Evolutionary conservation across 2,888 invertebrate species (phyloP), one percentile per base, ranked within the genome.

Genomic region (Acronicta aceris): DNA sequence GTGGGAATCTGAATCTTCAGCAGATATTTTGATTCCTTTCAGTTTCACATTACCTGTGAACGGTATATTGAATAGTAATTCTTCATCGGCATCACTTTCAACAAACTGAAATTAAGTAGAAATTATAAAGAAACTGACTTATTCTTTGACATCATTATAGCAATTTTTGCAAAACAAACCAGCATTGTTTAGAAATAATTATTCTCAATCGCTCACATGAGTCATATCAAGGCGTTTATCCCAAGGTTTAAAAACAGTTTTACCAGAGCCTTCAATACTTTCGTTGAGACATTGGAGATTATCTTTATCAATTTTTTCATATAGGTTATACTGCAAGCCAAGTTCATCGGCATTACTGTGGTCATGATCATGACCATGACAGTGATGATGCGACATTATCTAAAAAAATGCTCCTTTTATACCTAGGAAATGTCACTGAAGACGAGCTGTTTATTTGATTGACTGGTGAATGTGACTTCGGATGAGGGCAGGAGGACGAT

Each of bases 41-140:
- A 99, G 92, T 90, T 99, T 99, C 1, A 99, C 96, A 94, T 98
- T 98, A 36, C 99, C 99, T 40, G 98, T 98, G 87, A 99, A 99
- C 27, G 99, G 99, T 82, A 99, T 98, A 88, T 99, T 99, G 86
- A 99, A 98, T 3, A 99, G 94, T 5, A 99, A 94, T 91, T 99
- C 99, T 89, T 98, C 98, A 93, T 99, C 99, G 1, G 96, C 97
- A 95, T 99, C 99, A 93, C 99, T 99, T 91, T 98, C 97, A 0
- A 99, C 99, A 95, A 95, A 98, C 98, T 99, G 89, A 77, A 90
- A 91, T 38, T 6, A n/a, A n/a, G 8, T 38, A 6, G 12, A 13
- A 36, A 4, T 5, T 33, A 7, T 33, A 12, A 1, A 33, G 9
- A 2, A 33, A 5, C 36, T 13, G 3, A n/a, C 17, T 2, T 8